These are phyloP conservation scores for Cliona cf. orientalis DNA, from an alignment of 37 sponge, comb jelly and placozoan species.

Conservation along the genomic window DNA sequence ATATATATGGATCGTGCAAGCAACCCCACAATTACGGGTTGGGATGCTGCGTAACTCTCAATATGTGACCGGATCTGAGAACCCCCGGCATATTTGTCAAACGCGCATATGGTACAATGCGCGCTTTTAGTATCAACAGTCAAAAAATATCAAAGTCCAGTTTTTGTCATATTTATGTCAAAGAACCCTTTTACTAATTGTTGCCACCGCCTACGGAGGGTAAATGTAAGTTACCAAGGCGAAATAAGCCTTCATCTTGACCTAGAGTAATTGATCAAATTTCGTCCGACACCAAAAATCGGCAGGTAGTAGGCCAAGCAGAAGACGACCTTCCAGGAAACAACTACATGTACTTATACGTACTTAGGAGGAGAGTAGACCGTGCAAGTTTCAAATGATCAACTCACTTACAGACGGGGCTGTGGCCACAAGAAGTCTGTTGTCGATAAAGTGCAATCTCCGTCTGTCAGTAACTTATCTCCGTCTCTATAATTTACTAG, in stretches of 20 bases:
- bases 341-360: no score
- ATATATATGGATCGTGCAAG: neutral
- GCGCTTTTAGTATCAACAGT: no score
- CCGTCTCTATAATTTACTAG: conserved; percentile 15
- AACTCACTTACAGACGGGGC: conserved; percentile 10
- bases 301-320: conserved; percentile 1
- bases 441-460: conserved; percentile 4
- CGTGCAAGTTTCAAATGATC: conserved; percentile 12
- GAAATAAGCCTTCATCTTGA: no score
- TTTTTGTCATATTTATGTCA: no score
- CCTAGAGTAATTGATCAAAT: conserved; percentile 25
- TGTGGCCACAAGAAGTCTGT: conserved; percentile 19
- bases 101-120: no score
- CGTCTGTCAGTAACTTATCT: conserved; percentile 20
- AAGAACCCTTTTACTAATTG: no score
- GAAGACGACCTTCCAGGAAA: conserved; percentile 2
- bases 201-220: no score
- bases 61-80: neutral
- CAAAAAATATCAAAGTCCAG: no score
- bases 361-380: conserved; percentile 9
- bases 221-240: no score
- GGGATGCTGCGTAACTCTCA: neutral
- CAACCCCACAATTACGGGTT: neutral
- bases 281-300: conserved; percentile 11
- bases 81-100: no score